These are phyloP conservation scores for Drosophila longiperda DNA, from an alignment of 2,888 invertebrate genomes.

Conservation along the genomic window DNA sequence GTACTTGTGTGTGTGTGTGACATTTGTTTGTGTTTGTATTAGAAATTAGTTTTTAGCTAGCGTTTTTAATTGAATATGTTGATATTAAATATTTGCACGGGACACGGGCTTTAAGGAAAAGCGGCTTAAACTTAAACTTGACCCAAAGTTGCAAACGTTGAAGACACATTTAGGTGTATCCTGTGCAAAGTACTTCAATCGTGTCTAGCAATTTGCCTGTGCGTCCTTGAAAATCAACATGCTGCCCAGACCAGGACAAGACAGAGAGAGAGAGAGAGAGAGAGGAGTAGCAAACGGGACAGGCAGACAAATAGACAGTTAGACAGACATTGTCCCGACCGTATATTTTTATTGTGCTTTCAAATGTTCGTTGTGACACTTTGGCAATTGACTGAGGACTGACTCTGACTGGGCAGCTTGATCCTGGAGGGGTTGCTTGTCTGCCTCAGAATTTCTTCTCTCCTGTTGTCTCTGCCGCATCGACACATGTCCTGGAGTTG, in stretches of 20 bases:
- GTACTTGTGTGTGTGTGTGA: conserved; percentile 18
- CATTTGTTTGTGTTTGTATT: conserved; percentile 71
- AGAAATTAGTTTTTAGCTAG: conserved; percentile 74
- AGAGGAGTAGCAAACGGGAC: conserved; percentile 7
- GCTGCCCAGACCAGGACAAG: conserved; percentile 37
- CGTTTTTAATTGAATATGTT: conserved; percentile 62
- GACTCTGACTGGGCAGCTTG: conserved; percentile 25
- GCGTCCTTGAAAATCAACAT: conserved; percentile 77
- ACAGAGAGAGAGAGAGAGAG: neutral
- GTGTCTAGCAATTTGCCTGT: conserved; percentile 65
- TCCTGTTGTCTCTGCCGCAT: conserved; percentile 18
- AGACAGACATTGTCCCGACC: conserved; percentile 46
- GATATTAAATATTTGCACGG: conserved; percentile 47
- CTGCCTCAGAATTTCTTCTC: conserved; percentile 37
- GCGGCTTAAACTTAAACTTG: conserved; percentile 44
- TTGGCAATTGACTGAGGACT: conserved; percentile 65
- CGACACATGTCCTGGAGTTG: conserved; percentile 18
- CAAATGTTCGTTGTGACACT: conserved; percentile 75
- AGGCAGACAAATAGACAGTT: conserved; percentile 12
- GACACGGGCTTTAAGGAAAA: conserved; percentile 23
- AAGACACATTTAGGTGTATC: conserved; percentile 26
- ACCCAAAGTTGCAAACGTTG: conserved; percentile 48
- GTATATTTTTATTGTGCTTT: conserved; percentile 63
- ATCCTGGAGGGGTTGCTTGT: conserved; percentile 26
- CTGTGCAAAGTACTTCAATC: conserved; percentile 37